Percentiles rank a stretch among this genome's conserved stretches.
Conservation (phyloP, 1,140 invertebrate species). For the Plectrocnemia conspersa region DNA sequence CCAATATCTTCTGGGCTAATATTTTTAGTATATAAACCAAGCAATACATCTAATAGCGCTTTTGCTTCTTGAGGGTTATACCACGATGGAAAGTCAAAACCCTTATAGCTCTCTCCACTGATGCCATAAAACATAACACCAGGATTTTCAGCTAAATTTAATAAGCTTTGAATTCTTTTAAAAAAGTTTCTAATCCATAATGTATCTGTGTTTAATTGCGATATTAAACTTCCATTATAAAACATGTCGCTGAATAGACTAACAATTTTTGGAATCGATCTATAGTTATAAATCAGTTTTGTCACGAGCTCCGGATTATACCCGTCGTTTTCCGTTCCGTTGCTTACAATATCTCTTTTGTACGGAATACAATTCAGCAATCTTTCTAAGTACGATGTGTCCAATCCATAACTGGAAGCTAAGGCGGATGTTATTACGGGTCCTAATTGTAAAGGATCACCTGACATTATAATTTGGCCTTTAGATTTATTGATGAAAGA, state of each 20-base stretch:
- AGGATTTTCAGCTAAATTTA: slow-evolving; percentile 18
- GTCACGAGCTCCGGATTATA: slow-evolving; percentile 69
- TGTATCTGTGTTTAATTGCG: slow-evolving; percentile 49
- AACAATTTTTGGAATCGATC: slow-evolving; percentile 75
- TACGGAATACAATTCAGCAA: slow-evolving; percentile 64
- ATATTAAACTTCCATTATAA: slow-evolving; percentile 68
- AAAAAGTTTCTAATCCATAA: slow-evolving; percentile 29
- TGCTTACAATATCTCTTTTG: slow-evolving; percentile 53
- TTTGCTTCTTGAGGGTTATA: slow-evolving; percentile 83
- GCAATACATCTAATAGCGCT: slow-evolving; percentile 57
- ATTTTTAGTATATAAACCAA: slow-evolving; percentile 60
- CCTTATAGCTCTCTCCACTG: slow-evolving; percentile 67
- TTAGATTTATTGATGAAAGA: slow-evolving; percentile 47
- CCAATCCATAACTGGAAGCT: slow-evolving; percentile 60
- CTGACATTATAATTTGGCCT: slow-evolving; percentile 76
- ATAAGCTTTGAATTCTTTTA: slow-evolving; percentile 10
- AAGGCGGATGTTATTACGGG: slow-evolving; percentile 70
- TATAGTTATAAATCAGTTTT: slow-evolving; percentile 69
- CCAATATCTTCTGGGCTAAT: slow-evolving; percentile 72
- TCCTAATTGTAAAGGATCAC: slow-evolving; percentile 88
- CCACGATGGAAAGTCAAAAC: slow-evolving; percentile 78
- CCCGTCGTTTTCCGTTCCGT: slow-evolving; percentile 45
- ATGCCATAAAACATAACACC: slow-evolving; percentile 83
- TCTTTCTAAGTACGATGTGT: slow-evolving; percentile 66
- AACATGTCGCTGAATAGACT: slow-evolving; percentile 73